phyloP scores from a whole-genome alignment of 2,797 vertebrate species.

The Molothrus ater region DNA sequence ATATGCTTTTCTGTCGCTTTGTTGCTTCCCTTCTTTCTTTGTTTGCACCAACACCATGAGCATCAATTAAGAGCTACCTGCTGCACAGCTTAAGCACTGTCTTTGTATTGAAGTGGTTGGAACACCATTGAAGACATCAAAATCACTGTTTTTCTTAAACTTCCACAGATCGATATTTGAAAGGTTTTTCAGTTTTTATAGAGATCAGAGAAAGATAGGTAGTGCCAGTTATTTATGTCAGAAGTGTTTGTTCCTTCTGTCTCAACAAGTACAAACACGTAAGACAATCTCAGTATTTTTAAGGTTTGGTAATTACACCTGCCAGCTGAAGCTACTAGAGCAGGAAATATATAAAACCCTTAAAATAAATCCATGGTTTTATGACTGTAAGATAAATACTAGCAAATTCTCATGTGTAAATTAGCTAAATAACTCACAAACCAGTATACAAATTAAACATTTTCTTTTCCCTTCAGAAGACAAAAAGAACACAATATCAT shows the following conservation, averaged over 20 bases:
- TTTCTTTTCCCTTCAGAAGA: background rate
- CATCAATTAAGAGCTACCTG: background rate
- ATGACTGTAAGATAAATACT: background rate
- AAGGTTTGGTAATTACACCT: background rate
- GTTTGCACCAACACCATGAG: accelerated
- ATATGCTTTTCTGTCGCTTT: background rate
- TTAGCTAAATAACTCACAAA: background rate
- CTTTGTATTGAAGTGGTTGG: background rate
- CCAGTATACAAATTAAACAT: background rate
- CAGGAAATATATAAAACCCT: background rate
- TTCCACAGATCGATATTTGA: background rate
- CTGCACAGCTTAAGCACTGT: background rate
- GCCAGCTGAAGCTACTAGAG: background rate
- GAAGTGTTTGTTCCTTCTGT: background rate
- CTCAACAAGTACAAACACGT: background rate
- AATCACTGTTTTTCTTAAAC: background rate
- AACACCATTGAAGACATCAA: background rate
- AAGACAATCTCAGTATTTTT: background rate
- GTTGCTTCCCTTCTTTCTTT: background rate
- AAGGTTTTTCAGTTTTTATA: background rate
- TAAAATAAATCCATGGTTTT: background rate
- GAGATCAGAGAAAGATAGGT: background rate
- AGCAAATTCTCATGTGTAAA: constrained; percentile 17
- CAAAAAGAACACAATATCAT: background rate
- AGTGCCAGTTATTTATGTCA: background rate